Evolutionary conservation across 2,113 vertebrate species (phyloP).

Genomic region (Microcebus ravelobensis): DNA sequence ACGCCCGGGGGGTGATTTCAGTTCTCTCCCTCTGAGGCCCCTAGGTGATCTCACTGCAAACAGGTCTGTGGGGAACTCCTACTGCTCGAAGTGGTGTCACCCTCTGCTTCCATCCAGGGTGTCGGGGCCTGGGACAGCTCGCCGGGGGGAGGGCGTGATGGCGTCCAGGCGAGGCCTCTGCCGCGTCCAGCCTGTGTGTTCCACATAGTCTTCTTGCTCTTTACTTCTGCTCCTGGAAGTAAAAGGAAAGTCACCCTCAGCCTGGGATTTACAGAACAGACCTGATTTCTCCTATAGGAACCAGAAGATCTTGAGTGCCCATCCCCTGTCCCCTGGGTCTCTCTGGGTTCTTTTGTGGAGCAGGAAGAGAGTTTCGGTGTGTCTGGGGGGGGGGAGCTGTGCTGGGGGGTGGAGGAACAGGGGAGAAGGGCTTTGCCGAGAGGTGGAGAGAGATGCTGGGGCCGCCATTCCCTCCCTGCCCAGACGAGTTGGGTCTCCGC

Average conservation of each 20-base stretch:
- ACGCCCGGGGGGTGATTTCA: background rate
- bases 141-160: fast-evolving
- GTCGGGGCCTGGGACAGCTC: background rate
- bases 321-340: background rate
- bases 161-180: background rate
- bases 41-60: background rate
- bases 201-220: background rate
- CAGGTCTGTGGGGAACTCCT: background rate
- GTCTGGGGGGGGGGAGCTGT: background rate
- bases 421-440: background rate
- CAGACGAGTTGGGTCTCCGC: background rate
- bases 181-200: background rate
- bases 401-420: background rate
- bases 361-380: background rate
- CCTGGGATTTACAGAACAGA: background rate
- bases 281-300: background rate
- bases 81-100: background rate
- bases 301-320: background rate
- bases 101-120: background rate
- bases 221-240: background rate
- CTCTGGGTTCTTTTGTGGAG: background rate
- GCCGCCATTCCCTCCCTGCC: background rate
- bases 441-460: background rate
- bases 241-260: background rate
- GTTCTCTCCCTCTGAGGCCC: background rate